Evolutionary conservation across 2,797 vertebrate genomes (phyloP), one percentile per base, ranked within the genome.

Genomic region (Lithobates sylvaticus): DNA sequence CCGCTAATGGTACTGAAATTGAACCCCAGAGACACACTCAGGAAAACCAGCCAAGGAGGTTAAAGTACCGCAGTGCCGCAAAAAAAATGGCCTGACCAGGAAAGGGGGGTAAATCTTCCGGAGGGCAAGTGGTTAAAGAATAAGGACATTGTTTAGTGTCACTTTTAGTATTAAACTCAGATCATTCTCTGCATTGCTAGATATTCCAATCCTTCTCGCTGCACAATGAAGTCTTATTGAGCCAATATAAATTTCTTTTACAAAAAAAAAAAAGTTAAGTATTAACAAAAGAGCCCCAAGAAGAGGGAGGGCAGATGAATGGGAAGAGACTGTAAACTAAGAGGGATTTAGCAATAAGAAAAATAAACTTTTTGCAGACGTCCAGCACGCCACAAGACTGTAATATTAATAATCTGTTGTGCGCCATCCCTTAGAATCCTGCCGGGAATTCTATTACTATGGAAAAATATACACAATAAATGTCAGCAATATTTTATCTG

Each of bases 401-500:
- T 65, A 54, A 26, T n/a, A 65, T 23, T 65, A 65, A 65, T 65
- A 65, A 23, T 26, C 61, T 10, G 61, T 72, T 72, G 39, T 73
- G 36, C 36, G 32, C 71, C n/a, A 23, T 65, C 61, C n/a, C 23
- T 73, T 42, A n/a, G 47, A 73, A 21, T 44, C 23, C 8, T 42
- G 36, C 36, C 6, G 3, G 71, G 39, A 73, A 12, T 61, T n/a
- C 29, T n/a, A 34, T 39, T 64, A 23, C 50, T 42, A 77, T 34
- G 18, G 32, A 36, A 34, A 34, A 32, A 76, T 76, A 58, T 23
- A 77, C 29, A 34, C 50, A 76, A 80, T 80, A 29, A 68, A 65
- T 64, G 78, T 69, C 64, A 39, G 21, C 29, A 34, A 58, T 77
- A 77, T 15, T 61, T 77, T 54, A 58, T 58, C 75, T 77, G 10